phyloP scores from a whole-genome alignment of 23 tunicate genomes.

The Diplosoma virens region DNA sequence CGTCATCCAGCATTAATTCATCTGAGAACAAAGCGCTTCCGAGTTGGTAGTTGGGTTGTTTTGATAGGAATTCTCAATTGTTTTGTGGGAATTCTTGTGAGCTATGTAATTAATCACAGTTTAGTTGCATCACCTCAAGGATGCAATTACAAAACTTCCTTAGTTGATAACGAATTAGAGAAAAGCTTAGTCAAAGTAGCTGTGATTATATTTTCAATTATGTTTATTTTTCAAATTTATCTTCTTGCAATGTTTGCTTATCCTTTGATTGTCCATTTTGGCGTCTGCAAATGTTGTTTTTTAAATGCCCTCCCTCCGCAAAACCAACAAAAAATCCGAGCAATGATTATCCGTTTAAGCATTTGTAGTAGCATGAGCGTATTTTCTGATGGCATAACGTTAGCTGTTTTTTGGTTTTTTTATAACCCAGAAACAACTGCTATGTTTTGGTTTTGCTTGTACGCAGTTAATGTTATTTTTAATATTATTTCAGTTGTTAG shows the following conservation, averaged over 20 bases:
- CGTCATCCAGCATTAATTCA: conserved; percentile 26
- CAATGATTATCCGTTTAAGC: conserved; percentile 28
- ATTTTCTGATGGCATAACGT: conserved; percentile 39
- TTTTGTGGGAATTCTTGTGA: neutral
- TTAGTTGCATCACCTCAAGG: conserved; percentile 20
- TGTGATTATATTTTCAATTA: neutral
- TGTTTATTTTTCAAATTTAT: conserved; percentile 18
- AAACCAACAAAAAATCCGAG: neutral
- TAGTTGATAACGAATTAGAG: neutral
- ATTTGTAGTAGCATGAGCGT: conserved; percentile 48
- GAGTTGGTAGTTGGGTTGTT: conserved; percentile 4
- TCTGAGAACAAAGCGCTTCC: conserved; percentile 2
- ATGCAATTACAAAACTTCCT: conserved; percentile 5
- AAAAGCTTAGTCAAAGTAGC: neutral
- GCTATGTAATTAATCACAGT: neutral
- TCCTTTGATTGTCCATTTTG: conserved; percentile 22
- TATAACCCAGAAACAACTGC: conserved; percentile 27
- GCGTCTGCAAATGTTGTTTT: conserved; percentile 10
- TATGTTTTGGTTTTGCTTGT: conserved; percentile 22
- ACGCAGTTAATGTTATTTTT: conserved; percentile 37
- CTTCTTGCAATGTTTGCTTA: conserved; percentile 25
- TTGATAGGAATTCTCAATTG: conserved; percentile 9
- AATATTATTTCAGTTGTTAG: conserved; percentile 47
- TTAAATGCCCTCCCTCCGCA: neutral
- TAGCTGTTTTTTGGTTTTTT: conserved; percentile 18